Percentiles rank a stretch among this genome's conserved stretches.
These are phyloP conservation scores for Thera obeliscata DNA, from an alignment of 2,888 invertebrate species.

Conservation along the genomic window DNA sequence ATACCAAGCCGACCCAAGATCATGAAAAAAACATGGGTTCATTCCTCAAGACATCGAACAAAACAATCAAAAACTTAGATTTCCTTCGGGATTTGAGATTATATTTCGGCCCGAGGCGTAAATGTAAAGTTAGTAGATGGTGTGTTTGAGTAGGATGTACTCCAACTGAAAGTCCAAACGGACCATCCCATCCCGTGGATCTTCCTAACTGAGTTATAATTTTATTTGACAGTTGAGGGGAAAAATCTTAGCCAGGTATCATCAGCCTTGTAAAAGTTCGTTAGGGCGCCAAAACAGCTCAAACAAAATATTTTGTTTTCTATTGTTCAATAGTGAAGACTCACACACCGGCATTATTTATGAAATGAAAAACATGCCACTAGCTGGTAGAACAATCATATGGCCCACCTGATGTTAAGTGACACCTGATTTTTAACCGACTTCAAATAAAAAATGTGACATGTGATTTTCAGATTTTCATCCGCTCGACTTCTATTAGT, in stretches of 20 bases:
- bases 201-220: background rate
- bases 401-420: too few species aligned
- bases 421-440: too few species aligned
- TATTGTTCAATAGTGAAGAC: too few species aligned
- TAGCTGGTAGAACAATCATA: too few species aligned
- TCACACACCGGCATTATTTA: too few species aligned
- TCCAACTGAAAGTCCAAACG: background rate
- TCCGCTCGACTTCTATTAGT: too few species aligned
- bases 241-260: background rate
- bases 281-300: too few species aligned
- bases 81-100: slow-evolving; percentile 29
- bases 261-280: background rate
- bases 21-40: slow-evolving; percentile 13
- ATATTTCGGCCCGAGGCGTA: slow-evolving; percentile 19
- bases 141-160: slow-evolving; percentile 5
- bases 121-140: slow-evolving; percentile 6
- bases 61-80: slow-evolving; percentile 33
- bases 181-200: background rate
- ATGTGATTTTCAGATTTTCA: too few species aligned
- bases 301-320: too few species aligned
- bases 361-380: too few species aligned
- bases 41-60: slow-evolving; percentile 25
- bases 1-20: background rate
- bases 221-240: background rate
- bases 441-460: too few species aligned